These are phyloP conservation scores for Ariolimax columbianus DNA, from an alignment of 2,888 invertebrate species.

Conservation along the genomic window DNA sequence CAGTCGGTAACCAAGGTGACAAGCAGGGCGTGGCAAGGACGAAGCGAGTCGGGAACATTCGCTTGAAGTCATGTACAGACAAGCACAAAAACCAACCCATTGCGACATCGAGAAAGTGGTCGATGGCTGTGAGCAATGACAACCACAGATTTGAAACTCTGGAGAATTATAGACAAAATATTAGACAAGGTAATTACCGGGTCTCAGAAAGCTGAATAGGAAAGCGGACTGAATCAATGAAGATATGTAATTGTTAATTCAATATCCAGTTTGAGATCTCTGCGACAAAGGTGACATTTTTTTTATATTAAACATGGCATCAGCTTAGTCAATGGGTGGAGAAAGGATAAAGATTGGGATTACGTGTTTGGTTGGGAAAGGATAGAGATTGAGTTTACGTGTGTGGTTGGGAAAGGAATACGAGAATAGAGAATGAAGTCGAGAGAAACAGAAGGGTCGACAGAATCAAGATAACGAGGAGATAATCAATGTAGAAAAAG, in stretches of 20 bases:
- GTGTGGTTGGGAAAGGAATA: not conserved
- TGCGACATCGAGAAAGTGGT: not conserved
- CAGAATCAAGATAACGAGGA: not conserved
- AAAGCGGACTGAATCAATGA: not conserved
- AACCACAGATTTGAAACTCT: not conserved
- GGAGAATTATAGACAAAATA: not conserved
- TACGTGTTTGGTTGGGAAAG: not conserved
- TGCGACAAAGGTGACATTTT: not conserved
- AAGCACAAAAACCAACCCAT: not conserved
- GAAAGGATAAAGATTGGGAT: not conserved
- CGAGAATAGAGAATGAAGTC: not conserved
- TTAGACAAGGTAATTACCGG: not conserved
- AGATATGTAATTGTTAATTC: not conserved
- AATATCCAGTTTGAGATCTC: not conserved
- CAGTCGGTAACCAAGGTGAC: not conserved
- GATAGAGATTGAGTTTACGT: not conserved
- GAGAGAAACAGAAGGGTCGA: not conserved
- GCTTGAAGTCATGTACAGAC: not conserved
- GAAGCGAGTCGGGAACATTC: not conserved
- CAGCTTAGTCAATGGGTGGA: not conserved
- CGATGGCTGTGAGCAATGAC: not conserved
- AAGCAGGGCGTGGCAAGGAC: conserved; percentile 18
- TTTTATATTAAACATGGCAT: not conserved
- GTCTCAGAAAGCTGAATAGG: not conserved
- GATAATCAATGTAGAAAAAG: no score